Base-by-base conservation (phyloP, 2,888 invertebrate species). In the Lasioglossum leucozonium region DNA sequence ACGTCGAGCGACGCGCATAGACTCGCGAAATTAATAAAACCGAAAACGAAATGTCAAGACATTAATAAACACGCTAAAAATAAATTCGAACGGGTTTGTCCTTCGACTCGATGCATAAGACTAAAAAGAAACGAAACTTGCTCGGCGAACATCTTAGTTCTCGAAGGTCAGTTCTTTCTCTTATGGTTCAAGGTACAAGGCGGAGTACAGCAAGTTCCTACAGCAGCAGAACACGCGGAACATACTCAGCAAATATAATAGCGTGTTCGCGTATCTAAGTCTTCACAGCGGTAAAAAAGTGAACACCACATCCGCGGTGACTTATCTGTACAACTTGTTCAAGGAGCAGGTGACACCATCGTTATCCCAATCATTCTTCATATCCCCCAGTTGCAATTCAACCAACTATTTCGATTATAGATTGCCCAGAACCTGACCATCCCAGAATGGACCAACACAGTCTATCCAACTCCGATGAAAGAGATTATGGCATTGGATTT, bases 391-490 rank as follows among this genome's bases (percentile, higher is more conserved):
- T 22, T 22, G 1, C 18, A 42, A 22, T 4, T 0, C 26, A 40
- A 69, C 13, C 11, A 58, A 34, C 22, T 18, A 6, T 11, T 42
- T 42, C 26, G n/a, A 78, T 85, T 88, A 30, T 58, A 94, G 94
- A 84, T 88, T 10, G 91, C 91, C 18, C 93, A 94, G 88, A 94
- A 94, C 85, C 87, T 94, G 80, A 93, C 94, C 4, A 91, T 96
- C n/a, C 96, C 96, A 10, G 90, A 91, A 13, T 96, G 96, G 96
- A 95, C 95, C 0, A 84, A 91, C 40, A 88, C 89, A 30, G 94
- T 95, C 0, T 95, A 93, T 84, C 95, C 95, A 0, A 91, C 92
- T 65, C 92, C 93, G 11, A 93, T 96, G 94, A 88, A 91, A 58
- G 93, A 94, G 22, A 91, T 95, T 2, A 91, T 95, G n/a, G 93